Evolutionary conservation across 2,113 vertebrate species (phyloP).

Genomic region (Pampusana beccarii): DNA sequence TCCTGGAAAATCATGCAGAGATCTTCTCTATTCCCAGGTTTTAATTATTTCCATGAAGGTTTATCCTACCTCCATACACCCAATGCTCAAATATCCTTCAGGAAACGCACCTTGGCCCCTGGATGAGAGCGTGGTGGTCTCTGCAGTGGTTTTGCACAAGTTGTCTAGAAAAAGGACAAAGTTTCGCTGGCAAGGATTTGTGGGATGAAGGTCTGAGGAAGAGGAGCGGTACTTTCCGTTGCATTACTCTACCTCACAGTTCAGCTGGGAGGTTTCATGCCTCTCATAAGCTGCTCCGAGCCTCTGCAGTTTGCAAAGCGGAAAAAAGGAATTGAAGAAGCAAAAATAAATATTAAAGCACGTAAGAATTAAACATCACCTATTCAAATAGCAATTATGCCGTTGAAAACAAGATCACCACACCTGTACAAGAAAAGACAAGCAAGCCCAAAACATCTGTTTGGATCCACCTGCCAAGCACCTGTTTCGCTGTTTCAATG

Average conservation of each 20-base stretch:
- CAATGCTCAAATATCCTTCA: neutral
- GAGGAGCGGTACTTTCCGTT: neutral
- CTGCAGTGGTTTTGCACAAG: neutral
- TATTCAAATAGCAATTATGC: conserved; percentile 96
- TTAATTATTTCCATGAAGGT: neutral
- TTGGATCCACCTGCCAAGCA: conserved; percentile 98
- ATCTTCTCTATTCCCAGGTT: neutral
- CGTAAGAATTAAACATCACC: conserved; percentile 92
- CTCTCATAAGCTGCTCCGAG: conserved; percentile 32
- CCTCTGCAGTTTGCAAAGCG: conserved; percentile 21
- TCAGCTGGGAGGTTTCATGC: conserved; percentile 5
- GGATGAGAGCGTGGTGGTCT: neutral
- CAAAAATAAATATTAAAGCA: conserved; percentile 97
- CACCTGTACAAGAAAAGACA: conserved; percentile 95
- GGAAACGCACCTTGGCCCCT: neutral
- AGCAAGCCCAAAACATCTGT: conserved; percentile 93
- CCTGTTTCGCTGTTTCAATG: conserved; percentile 97
- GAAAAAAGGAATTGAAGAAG: conserved; percentile 74
- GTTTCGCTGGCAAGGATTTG: neutral
- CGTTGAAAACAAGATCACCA: conserved; percentile 89
- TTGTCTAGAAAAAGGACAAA: neutral
- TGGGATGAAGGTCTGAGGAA: neutral
- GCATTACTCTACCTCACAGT: neutral
- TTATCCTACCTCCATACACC: neutral
- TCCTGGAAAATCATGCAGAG: neutral